Evolutionary conservation across 2,797 vertebrate species (phyloP), one percentile per base, ranked within the genome.

Genomic region (Garrulus glandarius): DNA sequence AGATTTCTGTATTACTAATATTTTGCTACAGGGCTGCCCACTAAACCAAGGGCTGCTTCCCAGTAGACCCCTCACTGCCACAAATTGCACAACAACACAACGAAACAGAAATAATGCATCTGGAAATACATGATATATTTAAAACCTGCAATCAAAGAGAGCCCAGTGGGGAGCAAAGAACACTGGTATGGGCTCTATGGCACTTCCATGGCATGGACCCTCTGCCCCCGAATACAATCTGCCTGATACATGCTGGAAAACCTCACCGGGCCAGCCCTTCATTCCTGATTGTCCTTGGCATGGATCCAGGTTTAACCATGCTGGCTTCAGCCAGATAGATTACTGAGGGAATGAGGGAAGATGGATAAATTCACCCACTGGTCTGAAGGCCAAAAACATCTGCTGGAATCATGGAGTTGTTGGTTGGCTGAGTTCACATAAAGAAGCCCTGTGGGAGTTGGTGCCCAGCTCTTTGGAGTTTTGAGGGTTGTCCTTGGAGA

Each of bases 1-100:
- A 88, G 91, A 96, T 95, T 97, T 97, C 90, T 93, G 72, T 95
- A 92, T 94, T 96, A 92, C 95, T 98, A 95, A 97, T 97, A 97
- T 90, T 97, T 97, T 96, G 60, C 95, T 96, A 46, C 89, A 88
- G 64, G 61, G 68, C 52, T 80, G 76, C 79, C 91, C 84, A 57
- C 96, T 93, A 97, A 97, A 93, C 82, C 96, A 70, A 60, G 55
- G 74, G 68, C 96, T 95, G 75, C 76, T 87, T 64, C 86, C 97
- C 97, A 96, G 18, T 3, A 67, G 97, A 75, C 87, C 94, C 92
- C 87, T 96, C 72, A 50, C 59, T 86, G 93, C 98, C 97, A 90
- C 96, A 96, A 93, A 95, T 97, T 98, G 96, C 97, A 96, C 97
- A 98, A 97, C 21, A 67, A 92, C 60, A 90, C 53, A 89, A 94